phyloP scores from a whole-genome alignment of 2,888 invertebrate genomes.

The Hirtodrosophila duncani region DNA sequence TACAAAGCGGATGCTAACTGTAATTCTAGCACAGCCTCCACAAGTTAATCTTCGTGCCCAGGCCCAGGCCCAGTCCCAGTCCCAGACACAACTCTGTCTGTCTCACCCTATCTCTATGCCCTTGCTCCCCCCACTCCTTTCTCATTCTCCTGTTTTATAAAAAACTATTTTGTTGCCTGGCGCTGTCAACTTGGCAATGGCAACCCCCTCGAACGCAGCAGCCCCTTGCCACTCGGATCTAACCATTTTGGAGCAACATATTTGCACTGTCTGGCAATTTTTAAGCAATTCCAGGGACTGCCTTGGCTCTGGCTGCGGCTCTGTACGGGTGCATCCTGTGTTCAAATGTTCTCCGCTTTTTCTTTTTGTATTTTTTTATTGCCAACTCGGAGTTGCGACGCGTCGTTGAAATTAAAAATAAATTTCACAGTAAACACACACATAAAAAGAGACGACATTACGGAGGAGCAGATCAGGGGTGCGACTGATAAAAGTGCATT shows the following conservation, averaged over 20 bases:
- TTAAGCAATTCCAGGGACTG: conserved; percentile 68
- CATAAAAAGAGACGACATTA: conserved; percentile 55
- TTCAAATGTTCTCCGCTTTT: conserved; percentile 54
- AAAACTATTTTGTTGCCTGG: no score
- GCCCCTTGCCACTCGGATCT: no score
- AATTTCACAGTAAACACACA: conserved; percentile 73
- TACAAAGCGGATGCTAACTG: no score
- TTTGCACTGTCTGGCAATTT: conserved; percentile 71
- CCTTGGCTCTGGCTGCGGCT: conserved; percentile 45
- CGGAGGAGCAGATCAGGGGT: conserved; percentile 1
- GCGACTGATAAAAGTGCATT: not conserved
- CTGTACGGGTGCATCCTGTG: conserved; percentile 58
- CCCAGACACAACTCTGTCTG: no score
- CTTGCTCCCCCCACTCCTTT: no score
- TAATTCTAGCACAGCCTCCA: no score
- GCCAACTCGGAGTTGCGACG: conserved; percentile 36
- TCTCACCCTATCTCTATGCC: no score
- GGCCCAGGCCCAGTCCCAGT: no score
- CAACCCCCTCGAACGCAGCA: not conserved
- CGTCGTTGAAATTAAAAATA: conserved; percentile 70
- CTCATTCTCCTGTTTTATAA: no score
- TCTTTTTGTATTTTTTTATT: conserved; percentile 2
- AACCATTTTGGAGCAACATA: conserved; percentile 53
- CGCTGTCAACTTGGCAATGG: not conserved
- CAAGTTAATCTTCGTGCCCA: no score